Percentiles rank a stretch among this genome's conserved stretches.
phyloP scores from a whole-genome alignment of 2,797 vertebrate genomes.

The Anisognathus igniventris region DNA sequence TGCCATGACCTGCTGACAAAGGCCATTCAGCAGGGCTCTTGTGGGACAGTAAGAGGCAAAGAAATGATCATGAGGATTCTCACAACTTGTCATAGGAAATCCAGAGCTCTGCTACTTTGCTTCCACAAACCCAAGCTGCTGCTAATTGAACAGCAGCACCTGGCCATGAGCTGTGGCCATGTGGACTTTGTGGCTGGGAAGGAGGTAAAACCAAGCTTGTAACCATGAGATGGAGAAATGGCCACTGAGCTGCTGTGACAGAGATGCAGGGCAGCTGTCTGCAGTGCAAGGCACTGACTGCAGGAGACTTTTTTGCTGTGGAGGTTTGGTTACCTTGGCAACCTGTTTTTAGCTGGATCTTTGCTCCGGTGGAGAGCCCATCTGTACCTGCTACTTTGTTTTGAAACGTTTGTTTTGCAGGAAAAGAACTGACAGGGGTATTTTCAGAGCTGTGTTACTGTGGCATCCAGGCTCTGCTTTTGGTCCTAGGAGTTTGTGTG shows the following conservation, averaged over 20 bases:
- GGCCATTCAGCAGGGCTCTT: not conserved
- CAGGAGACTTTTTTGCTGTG: constrained; percentile 9
- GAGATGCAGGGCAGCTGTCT: constrained; percentile 17
- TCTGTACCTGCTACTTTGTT: constrained; percentile 49
- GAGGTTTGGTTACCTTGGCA: constrained; percentile 63
- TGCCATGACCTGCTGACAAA: not conserved
- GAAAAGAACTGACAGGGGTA: not conserved
- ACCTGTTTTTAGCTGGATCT: constrained; percentile 50
- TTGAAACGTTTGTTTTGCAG: not conserved
- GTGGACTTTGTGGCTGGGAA: not conserved
- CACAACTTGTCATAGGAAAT: not conserved
- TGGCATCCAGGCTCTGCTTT: not conserved
- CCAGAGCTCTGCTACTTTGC: not conserved
- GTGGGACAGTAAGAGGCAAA: not conserved
- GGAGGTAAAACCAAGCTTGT: not conserved
- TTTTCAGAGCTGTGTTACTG: not conserved
- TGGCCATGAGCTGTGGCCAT: not conserved
- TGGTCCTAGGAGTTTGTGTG: not conserved
- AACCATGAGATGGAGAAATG: not conserved
- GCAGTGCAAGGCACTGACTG: constrained; percentile 13
- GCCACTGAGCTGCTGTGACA: not conserved
- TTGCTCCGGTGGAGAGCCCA: constrained; percentile 16
- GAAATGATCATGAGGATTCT: not conserved
- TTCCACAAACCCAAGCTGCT: not conserved
- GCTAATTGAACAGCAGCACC: not conserved